These are phyloP conservation scores for Leptogaster cylindrica DNA, from an alignment of 2,888 invertebrate species.

Conservation along the genomic window DNA sequence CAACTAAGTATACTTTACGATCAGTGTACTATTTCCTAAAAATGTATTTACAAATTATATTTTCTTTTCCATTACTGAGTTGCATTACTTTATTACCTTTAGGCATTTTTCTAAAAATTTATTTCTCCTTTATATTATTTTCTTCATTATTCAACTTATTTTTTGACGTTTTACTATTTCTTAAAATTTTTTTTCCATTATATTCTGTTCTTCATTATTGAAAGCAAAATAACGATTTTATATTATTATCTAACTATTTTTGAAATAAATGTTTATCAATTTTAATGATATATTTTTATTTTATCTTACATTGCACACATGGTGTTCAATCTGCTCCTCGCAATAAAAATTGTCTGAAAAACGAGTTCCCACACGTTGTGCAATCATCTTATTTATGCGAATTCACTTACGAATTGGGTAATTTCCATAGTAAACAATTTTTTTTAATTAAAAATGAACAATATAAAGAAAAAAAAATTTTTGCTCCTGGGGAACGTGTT, in stretches of 20 bases:
- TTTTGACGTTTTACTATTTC: too few species aligned
- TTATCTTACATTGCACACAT: background rate
- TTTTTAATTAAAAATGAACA: constrained; percentile 24
- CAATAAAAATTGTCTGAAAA: background rate
- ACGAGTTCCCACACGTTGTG: constrained; percentile 2
- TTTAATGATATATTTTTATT: background rate
- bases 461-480: constrained; percentile 10
- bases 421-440: constrained; percentile 16
- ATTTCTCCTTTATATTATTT: too few species aligned
- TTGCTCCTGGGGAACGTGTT: constrained; percentile 20
- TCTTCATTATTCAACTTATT: too few species aligned
- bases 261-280: background rate
- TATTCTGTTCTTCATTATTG: background rate
- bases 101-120: too few species aligned
- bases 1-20: background rate
- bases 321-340: background rate
- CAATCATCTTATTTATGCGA: constrained; percentile 26
- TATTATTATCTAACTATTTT: background rate
- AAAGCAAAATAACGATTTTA: background rate
- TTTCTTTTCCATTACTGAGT: too few species aligned
- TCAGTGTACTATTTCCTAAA: background rate
- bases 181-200: too few species aligned
- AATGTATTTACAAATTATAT: background rate
- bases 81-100: too few species aligned
- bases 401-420: constrained; percentile 16